Base-by-base conservation (phyloP, 92 coral and sea anemone species). In the Porites evermanni region DNA sequence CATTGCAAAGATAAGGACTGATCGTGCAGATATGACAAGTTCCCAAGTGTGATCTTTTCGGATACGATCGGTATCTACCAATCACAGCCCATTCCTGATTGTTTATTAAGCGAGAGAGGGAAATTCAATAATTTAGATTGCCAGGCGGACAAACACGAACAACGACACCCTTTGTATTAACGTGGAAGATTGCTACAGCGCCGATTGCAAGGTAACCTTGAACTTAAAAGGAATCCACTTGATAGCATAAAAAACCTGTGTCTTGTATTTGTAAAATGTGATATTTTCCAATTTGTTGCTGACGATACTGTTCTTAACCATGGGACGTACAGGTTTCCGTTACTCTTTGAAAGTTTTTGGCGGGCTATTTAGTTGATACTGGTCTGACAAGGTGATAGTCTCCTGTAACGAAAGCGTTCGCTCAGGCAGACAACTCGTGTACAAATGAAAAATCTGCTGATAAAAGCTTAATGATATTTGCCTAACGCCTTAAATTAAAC, bases 101-200 rank as follows among this genome's bases (percentile, higher is more conserved):
- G 68, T 61, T 17, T 67, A 88, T 81, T 47, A 81, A 38, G 13
- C 38, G 54, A 81, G 91, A 74, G 91, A 88, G 91, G 91, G 87
- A 88, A 88, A 88, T 79, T 87, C 71, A 70, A 88, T 47, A 65
- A 66, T 81, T 73, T 70, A 85, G 75, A 44, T 70, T 53, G 13
- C 54, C 1, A 7, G 29, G 14, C 17, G 68, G 54, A 6, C 75
- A 70, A 21, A 47, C 67, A 16, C 69, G 58, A 74, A 47, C 75
- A 47, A n/a, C 80, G 63, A 18, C 29, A 7, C 21, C 12, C 44
- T 56, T 24, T 69, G 17, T 54, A 12, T n/a, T 12, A 32, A 56
- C 24, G n/a, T n/a, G 47, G 59, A 12, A 67, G 14, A 52, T 67
- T 68, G 20, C 83, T 11, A 65, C 85, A 24, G 29, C 18, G 44